Conservation (phyloP, 2,888 invertebrate species). For the Patella caerulea region DNA sequence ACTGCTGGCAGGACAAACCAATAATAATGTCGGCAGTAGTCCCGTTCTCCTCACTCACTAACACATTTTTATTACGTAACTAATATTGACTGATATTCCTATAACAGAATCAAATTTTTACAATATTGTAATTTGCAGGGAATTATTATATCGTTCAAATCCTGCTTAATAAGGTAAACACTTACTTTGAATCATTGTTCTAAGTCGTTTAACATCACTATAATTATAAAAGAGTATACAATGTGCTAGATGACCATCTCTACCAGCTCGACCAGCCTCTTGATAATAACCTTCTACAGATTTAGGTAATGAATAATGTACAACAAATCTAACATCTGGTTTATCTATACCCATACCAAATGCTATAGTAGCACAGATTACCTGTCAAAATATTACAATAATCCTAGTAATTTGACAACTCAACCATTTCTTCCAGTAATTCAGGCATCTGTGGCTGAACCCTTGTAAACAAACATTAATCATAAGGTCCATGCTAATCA, state of each 20-base stretch:
- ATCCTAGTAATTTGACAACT: neutral
- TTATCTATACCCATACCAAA: conserved; percentile 74
- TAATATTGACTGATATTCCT: too few relatives aligned
- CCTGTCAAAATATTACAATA: conserved; percentile 46
- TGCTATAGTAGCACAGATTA: conserved; percentile 72
- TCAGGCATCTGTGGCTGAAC: neutral
- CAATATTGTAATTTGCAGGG: too few relatives aligned
- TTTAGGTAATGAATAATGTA: conserved; percentile 94
- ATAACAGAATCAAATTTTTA: too few relatives aligned
- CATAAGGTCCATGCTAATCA: too few relatives aligned
- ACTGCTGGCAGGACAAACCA: too few relatives aligned
- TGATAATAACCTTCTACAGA: conserved; percentile 98
- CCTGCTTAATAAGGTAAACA: neutral
- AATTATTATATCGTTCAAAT: too few relatives aligned
- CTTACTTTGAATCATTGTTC: conserved; percentile 70
- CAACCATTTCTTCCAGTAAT: neutral
- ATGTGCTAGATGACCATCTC: conserved; percentile 87
- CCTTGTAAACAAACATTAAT: neutral
- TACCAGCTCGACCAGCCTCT: conserved; percentile 95
- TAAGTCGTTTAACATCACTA: conserved; percentile 76
- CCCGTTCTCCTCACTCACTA: too few relatives aligned
- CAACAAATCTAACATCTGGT: conserved; percentile 79
- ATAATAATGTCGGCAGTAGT: too few relatives aligned
- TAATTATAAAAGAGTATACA: conserved; percentile 93
- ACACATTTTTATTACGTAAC: too few relatives aligned